Evolutionary conservation across 2,797 vertebrate genomes (phyloP).

Genomic region (Peromyscus melanophrys): DNA sequence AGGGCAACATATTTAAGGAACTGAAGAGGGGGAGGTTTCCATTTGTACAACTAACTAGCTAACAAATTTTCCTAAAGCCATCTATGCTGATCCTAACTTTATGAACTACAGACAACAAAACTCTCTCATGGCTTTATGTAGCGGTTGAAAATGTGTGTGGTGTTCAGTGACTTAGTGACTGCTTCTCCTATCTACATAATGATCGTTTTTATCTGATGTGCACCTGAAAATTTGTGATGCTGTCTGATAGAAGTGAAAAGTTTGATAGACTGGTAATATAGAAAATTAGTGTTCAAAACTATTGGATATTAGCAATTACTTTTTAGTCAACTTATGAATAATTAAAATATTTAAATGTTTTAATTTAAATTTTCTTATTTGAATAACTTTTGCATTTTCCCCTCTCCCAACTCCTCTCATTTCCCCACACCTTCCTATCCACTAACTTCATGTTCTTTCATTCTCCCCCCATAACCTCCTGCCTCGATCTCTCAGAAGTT

Average conservation of each 20-base stretch:
- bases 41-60: background rate
- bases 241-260: background rate
- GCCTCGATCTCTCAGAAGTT: background rate
- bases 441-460: no score
- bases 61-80: background rate
- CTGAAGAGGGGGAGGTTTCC: background rate
- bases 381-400: background rate
- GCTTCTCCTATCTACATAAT: background rate
- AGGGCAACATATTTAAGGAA: background rate
- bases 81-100: background rate
- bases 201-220: background rate
- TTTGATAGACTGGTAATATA: background rate
- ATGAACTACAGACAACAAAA: background rate
- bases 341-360: conserved; percentile 13
- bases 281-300: conserved; percentile 24
- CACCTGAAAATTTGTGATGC: background rate
- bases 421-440: background rate
- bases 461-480: background rate
- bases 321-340: background rate
- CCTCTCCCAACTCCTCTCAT: no score
- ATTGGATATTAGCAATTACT: background rate
- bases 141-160: background rate
- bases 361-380: no score
- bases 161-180: background rate
- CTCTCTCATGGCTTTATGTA: background rate